These are phyloP conservation scores for Palythoa grandiflora DNA, from an alignment of 92 coral and sea anemone species.

Conservation along the genomic window DNA sequence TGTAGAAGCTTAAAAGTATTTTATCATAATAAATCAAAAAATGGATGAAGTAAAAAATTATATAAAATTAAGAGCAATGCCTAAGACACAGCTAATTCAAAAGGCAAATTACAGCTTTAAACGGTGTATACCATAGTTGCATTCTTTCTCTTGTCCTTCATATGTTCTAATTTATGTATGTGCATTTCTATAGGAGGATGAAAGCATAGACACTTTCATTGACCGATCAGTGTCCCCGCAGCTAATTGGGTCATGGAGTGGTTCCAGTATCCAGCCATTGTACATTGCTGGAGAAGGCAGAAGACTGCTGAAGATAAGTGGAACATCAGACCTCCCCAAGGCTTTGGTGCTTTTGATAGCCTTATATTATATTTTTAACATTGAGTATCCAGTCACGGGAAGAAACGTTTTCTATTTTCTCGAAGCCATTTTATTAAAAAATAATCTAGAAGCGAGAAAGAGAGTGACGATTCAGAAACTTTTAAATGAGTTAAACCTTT, in stretches of 20 bases:
- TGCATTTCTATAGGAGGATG: constrained; percentile 39
- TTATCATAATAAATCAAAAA: neutral
- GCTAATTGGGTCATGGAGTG: constrained; percentile 38
- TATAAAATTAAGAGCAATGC: neutral
- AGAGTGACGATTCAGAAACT: constrained; percentile 24
- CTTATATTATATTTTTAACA: constrained; percentile 35
- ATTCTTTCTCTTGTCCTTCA: neutral
- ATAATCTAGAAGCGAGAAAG: constrained; percentile 14
- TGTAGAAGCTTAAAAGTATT: neutral
- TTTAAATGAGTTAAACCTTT: constrained; percentile 8
- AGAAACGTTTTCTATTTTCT: constrained; percentile 10
- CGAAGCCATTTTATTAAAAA: constrained; percentile 14
- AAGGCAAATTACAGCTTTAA: neutral
- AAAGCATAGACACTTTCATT: constrained; percentile 40
- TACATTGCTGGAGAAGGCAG: constrained; percentile 59
- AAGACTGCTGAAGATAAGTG: neutral
- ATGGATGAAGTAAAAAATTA: neutral
- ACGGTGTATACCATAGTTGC: neutral
- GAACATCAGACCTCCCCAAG: neutral
- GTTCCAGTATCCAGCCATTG: constrained; percentile 13
- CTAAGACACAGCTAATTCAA: neutral
- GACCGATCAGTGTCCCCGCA: constrained; percentile 19
- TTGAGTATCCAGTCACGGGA: constrained; percentile 11
- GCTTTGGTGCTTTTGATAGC: constrained; percentile 24
- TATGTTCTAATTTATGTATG: neutral